phyloP scores from a whole-genome alignment of 2,888 invertebrate genomes.

The Agriopis leucophaearia region DNA sequence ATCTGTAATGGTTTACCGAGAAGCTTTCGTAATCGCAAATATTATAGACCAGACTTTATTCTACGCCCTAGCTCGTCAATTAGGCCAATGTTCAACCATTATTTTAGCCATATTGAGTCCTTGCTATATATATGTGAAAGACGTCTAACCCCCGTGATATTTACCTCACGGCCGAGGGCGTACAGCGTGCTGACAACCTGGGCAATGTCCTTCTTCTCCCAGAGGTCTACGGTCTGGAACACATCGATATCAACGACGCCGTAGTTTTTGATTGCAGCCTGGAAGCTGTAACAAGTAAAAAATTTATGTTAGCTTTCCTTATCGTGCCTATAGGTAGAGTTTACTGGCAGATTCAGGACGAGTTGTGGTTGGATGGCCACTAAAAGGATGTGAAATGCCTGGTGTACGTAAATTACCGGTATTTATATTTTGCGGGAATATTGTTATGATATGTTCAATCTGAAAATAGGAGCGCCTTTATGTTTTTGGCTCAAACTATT shows the following conservation, averaged over 20 bases:
- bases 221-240: conserved; percentile 98
- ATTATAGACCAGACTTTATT: neutral
- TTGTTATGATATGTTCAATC: neutral
- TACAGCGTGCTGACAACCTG: conserved; percentile 94
- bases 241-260: conserved; percentile 96
- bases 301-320: neutral
- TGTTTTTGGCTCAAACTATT: too few relatives aligned
- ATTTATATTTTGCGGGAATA: too few relatives aligned
- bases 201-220: conserved; percentile 96
- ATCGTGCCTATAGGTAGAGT: neutral
- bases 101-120: neutral
- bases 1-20: conserved; percentile 8
- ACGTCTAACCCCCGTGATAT: neutral
- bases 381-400: too few relatives aligned
- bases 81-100: neutral
- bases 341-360: too few relatives aligned
- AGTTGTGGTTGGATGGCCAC: too few relatives aligned
- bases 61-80: neutral
- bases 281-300: conserved; percentile 87
- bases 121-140: neutral
- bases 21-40: conserved; percentile 10
- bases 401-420: too few relatives aligned
- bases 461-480: too few relatives aligned
- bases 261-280: conserved; percentile 93
- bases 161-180: conserved; percentile 94